Base-by-base conservation (phyloP, 2,888 invertebrate species). In the Hirtodrosophila histrioides region DNA sequence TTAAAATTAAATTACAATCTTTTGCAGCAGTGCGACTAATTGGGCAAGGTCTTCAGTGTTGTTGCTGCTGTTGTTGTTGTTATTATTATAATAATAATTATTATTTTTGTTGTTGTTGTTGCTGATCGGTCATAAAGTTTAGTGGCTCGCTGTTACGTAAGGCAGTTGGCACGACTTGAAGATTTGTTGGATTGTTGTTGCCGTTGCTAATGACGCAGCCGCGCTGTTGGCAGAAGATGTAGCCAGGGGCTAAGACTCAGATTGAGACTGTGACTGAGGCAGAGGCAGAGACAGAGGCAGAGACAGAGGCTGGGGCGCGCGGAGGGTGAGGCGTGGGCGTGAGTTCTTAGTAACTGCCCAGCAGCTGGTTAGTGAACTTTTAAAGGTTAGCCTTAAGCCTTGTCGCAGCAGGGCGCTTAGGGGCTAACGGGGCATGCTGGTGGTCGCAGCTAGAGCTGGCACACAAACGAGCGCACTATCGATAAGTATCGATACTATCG, bases 11-110 rank as follows among this genome's bases (percentile, higher is more conserved):
- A 69, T 75, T 69, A 72, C 50, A 56, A 54, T 57, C 43, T 55
- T 60, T 49, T 51, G 12, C 39, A 31, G 51, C 10, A 24, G 8
- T 39, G 37, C 56, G 54, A 71, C 85, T 81, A 85, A 83, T 83
- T 83, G 87, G 78, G 68, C 78, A 87, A 87, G 82, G 82, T 87
- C 72, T 86, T n/a, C 23, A 33, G 11, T 11, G 33, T 8, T 33
- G 35, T 27, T 33, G 10, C n/a, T 35, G 11, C 4, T 44, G 44
- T 27, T 63, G 46, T 40, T 60, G 57, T 10, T 31, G 9, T 31
- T 8, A 1, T 31, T 31, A 31, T 31, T 31, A 31, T 31, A 2
- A 27, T 27, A 5, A 27, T 27, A 2, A 31, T 31, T 31, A 9
- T 9, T 31, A 8, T 31, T 31, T 7, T 8, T 54, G 27, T n/a